Percentiles rank a stretch among this genome's conserved stretches.
Evolutionary conservation across 2,888 invertebrate genomes (phyloP).

Genomic region (Monoplex corrugatus): DNA sequence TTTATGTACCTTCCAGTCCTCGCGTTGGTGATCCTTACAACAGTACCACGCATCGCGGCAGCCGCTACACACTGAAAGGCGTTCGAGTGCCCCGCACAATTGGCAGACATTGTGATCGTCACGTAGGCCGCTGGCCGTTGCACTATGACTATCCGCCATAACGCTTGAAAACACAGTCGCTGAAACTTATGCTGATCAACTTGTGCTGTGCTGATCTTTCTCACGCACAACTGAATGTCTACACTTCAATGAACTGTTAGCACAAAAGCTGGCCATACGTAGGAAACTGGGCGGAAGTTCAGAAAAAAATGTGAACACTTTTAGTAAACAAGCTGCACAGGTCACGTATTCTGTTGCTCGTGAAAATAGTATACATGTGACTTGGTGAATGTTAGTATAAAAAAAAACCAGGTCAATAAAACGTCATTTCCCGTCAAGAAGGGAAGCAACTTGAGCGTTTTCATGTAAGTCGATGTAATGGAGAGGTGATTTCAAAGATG

Average conservation of each 20-base stretch:
- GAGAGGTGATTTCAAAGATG: no score
- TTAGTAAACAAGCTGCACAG: not conserved
- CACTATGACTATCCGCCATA: slow-evolving; percentile 41
- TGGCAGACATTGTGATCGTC: slow-evolving; percentile 69
- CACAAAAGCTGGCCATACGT: not conserved
- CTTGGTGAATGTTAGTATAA: not conserved
- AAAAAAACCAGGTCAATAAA: slow-evolving; percentile 33
- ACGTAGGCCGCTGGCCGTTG: slow-evolving; percentile 57
- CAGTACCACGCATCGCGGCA: slow-evolving; percentile 77
- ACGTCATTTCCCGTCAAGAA: slow-evolving; percentile 44
- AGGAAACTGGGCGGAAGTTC: not conserved
- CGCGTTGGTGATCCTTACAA: slow-evolving; percentile 76
- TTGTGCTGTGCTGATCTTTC: slow-evolving; percentile 40
- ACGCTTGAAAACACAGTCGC: no score
- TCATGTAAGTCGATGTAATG: not conserved
- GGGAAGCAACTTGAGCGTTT: not conserved
- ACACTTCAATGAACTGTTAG: not conserved
- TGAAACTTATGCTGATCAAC: not conserved
- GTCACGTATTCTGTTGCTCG: not conserved
- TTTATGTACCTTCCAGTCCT: slow-evolving; percentile 77
- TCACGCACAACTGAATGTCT: not conserved
- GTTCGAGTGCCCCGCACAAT: slow-evolving; percentile 73
- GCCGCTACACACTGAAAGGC: slow-evolving; percentile 74
- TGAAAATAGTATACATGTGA: not conserved
- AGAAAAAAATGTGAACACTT: not conserved